Evolutionary conservation across 2,113 vertebrate genomes (phyloP), one percentile per base, ranked within the genome.

Genomic region (Urocitellus parryii): DNA sequence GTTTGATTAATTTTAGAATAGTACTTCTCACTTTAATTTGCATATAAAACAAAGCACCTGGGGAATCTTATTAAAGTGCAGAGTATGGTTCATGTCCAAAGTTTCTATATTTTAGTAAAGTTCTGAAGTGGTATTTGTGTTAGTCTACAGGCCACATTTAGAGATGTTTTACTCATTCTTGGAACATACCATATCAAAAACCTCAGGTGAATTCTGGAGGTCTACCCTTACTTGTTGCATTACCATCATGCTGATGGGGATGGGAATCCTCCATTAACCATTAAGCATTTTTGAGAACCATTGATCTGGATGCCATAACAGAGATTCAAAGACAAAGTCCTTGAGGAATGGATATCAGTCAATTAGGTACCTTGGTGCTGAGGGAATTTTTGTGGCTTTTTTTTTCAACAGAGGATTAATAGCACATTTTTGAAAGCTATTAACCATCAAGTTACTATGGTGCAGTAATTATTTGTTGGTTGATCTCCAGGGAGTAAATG

Each of bases 381-480:
- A n/a, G 77, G 65, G 24, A 24, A 73, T 76, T 82, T 48, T 14
- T 29, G 81, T 74, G 18, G 14, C 8, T 37, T 92, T 88, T 87
- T 87, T 85, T 18, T 58, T 93, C 81, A 92, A 58, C 42, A 88
- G 80, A 90, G 58, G 34, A 78, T 88, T 63, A 74, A 68, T 76
- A 65, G 10, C 48, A 22, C 89, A 61, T 90, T 42, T 79, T 22
- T 9, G 11, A 95, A 63, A 74, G 9, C 34, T 14, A 76, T 76
- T 22, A 94, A 88, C 88, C 16, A 73, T 58, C 67, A 77, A 70
- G 14, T 80, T 76, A 48, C 37, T 92, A 48, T 85, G 45, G 22
- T 13, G 22, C 80, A 86, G 56, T 34, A 17, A 39, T 87, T 83
- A 22, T 73, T 68, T 83, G 37, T 61, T 95, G 53, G 27, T 61